Base-by-base conservation (phyloP, 2,113 vertebrate species). In the Xiphias gladius region DNA sequence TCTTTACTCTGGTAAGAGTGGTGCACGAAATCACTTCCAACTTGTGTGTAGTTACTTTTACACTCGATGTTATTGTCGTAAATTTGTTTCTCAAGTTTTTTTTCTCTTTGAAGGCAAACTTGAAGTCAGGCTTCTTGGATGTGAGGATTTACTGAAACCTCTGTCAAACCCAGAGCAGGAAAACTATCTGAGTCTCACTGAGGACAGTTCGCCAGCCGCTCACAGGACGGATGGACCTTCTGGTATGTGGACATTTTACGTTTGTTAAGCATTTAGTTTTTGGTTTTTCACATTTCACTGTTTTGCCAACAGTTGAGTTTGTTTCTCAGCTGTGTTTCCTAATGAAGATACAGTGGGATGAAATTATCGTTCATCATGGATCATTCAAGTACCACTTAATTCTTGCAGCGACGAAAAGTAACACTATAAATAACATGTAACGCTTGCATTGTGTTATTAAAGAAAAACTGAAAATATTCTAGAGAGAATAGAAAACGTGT, bases 51-150 rank as follows among this genome's bases (percentile, higher is more conserved):
- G 26, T 41, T 28, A 7, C 3, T 5, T 41, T 64, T 24, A 57
- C 16, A 20, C 13, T 43, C 41, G 11, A 63, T 8, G 35, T 5
- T 48, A 35, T 35, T 35, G 32, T 35, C 32, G 6, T 35, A 55
- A n/a, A 24, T 52, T 1, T 7, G 26, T 55, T 64, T 37, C 46
- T 61, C 1, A 2, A 0, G 35, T 24, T 32, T 1, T 66, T 20
- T 9, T 43, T 52, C 14, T 24, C 75, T 81, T 37, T 0, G 0
- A 43, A 94, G 94, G 94, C 2, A 93, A 91, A 83, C 89, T 94
- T 70, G 91, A 93, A 75, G 86, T 94, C 16, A 58, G 32, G 16
- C 91, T 94, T 35, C 65, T 94, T 1, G 93, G 94, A 82, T 94
- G 93, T 89, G 93, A 92, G 57, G 89, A 89, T 83, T 81, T 94